phyloP scores from a whole-genome alignment of 2,797 vertebrate genomes.

The Cephalopachus bancanus region DNA sequence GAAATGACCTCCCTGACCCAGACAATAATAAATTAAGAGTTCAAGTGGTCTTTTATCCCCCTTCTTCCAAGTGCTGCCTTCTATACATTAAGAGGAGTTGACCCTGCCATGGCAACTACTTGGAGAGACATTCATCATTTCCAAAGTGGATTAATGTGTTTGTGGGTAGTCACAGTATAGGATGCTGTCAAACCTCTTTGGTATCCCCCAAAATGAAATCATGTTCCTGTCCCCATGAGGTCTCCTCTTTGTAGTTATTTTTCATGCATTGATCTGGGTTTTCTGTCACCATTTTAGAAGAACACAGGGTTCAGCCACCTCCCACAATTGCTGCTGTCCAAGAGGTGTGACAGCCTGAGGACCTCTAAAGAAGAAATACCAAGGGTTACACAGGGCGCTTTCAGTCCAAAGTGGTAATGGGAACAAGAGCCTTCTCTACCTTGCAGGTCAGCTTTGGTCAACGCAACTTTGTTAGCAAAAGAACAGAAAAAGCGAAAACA shows the following conservation, averaged over 20 bases:
- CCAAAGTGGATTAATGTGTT: conserved; percentile 70
- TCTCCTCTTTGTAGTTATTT: background rate
- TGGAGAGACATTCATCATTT: conserved; percentile 64
- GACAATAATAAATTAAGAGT: conserved; percentile 61
- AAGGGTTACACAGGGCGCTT: conserved; percentile 92
- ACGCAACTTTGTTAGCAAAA: conserved; percentile 97
- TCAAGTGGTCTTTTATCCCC: background rate
- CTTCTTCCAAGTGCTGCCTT: background rate
- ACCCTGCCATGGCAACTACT: background rate
- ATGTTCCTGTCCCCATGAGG: background rate
- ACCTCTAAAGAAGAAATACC: conserved; percentile 87
- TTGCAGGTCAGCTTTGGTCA: conserved; percentile 99
- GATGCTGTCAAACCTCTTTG: conserved; percentile 83
- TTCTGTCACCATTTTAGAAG: conserved; percentile 64
- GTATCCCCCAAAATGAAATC: conserved; percentile 24
- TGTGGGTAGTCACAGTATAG: background rate
- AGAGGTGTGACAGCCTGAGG: conserved; percentile 87
- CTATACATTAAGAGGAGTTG: conserved; percentile 14
- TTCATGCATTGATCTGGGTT: conserved; percentile 13
- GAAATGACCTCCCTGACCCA: conserved; percentile 56
- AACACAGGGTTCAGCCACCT: conserved; percentile 76
- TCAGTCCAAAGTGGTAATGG: conserved; percentile 88
- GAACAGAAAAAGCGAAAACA: conserved; percentile 91
- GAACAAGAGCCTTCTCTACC: conserved; percentile 95
- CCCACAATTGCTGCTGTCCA: conserved; percentile 69